Conservation (phyloP, 2,888 invertebrate species). For the Clostera curtula region DNA sequence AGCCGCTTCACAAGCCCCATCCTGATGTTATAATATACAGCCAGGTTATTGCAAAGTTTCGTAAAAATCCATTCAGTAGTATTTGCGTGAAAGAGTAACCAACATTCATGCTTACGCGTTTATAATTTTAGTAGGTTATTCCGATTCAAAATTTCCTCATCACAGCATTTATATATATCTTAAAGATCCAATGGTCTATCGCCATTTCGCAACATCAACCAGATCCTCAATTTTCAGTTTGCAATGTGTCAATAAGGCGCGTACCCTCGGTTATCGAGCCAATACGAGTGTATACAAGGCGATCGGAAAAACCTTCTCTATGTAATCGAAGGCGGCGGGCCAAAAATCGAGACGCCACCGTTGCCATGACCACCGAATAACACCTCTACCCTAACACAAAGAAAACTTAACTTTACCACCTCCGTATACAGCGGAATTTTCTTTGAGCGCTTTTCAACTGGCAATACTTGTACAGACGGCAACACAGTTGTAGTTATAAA, state of each 20-base stretch:
- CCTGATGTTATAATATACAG: too few species aligned
- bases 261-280: slow-evolving; percentile 18
- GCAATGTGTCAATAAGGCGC: slow-evolving; percentile 33
- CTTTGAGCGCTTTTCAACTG: slow-evolving; percentile 15
- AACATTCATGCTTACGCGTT: too few species aligned
- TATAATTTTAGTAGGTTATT: too few species aligned
- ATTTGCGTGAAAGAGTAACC: too few species aligned
- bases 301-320: slow-evolving; percentile 50
- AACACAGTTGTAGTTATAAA: slow-evolving; percentile 69
- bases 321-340: slow-evolving; percentile 54
- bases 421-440: slow-evolving; percentile 20
- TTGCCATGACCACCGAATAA: slow-evolving; percentile 42
- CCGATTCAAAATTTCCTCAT: too few species aligned
- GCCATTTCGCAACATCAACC: too few species aligned
- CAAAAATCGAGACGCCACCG: slow-evolving; percentile 60
- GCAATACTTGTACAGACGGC: slow-evolving; percentile 27
- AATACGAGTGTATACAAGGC: slow-evolving; percentile 25
- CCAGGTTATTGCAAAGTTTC: too few species aligned
- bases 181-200: too few species aligned
- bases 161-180: too few species aligned
- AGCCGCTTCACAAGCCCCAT: too few species aligned
- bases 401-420: slow-evolving; percentile 21
- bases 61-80: too few species aligned
- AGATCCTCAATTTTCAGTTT: too few species aligned
- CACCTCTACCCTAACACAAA: slow-evolving; percentile 22